Evolutionary conservation across 2,888 invertebrate genomes (phyloP).

Genomic region (Thecocarcelia acutangulata): DNA sequence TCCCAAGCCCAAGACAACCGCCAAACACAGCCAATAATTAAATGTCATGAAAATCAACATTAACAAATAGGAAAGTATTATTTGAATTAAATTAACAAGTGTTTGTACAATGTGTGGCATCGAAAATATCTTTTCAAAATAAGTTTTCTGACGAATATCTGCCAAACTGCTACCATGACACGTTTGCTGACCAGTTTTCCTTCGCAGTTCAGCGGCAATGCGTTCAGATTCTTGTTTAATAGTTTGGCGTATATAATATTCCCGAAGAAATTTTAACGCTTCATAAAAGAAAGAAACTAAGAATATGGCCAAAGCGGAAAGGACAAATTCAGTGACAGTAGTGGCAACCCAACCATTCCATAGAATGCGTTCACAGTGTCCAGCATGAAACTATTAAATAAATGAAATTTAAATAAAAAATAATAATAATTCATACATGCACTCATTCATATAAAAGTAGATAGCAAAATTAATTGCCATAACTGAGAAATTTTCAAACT

Average conservation of each 20-base stretch:
- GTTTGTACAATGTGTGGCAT: constrained; percentile 77
- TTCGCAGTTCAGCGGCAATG: constrained; percentile 71
- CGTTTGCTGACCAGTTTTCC: constrained; percentile 63
- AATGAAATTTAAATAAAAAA: not conserved
- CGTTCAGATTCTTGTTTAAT: constrained; percentile 73
- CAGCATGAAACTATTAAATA: constrained; percentile 86
- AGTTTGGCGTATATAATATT: constrained; percentile 76
- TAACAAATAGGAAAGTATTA: constrained; percentile 78
- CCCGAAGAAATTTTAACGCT: constrained; percentile 92
- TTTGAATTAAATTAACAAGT: constrained; percentile 77
- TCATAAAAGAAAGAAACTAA: constrained; percentile 96
- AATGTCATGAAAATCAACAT: constrained; percentile 81
- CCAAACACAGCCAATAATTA: constrained; percentile 80
- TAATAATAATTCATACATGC: not conserved
- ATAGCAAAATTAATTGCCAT: constrained; percentile 13
- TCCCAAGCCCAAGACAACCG: constrained; percentile 78
- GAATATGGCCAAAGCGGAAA: constrained; percentile 94
- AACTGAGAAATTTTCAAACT: not conserved
- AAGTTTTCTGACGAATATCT: constrained; percentile 71
- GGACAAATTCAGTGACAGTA: constrained; percentile 88
- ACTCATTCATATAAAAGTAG: not conserved
- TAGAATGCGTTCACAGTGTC: constrained; percentile 89
- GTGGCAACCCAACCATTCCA: constrained; percentile 90
- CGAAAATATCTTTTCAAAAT: constrained; percentile 73
- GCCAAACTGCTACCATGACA: constrained; percentile 72